Percentiles rank a stretch among this genome's conserved stretches.
Conservation (phyloP, 2,797 vertebrate genomes). For the Lindbergichthys nudifrons region DNA sequence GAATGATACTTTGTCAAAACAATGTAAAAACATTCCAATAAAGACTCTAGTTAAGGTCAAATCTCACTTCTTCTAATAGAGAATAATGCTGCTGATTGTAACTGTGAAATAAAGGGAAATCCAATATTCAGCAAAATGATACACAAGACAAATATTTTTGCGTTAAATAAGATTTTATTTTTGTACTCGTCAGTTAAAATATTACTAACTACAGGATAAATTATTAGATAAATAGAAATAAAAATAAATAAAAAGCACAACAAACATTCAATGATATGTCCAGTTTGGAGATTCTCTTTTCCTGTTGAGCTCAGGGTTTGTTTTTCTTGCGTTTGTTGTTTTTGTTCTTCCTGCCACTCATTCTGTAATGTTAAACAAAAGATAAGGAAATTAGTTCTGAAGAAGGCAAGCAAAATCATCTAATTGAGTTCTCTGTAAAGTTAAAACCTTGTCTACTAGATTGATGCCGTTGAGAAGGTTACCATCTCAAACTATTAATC, state of each 20-base stretch:
- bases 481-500: neutral
- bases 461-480: neutral
- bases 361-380: slow-evolving; percentile 37
- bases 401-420: neutral
- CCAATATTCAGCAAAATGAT: neutral
- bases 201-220: neutral
- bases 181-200: neutral
- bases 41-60: neutral
- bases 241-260: neutral
- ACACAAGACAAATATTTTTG: neutral
- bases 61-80: neutral
- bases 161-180: slow-evolving; percentile 1
- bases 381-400: neutral
- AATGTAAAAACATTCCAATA: neutral
- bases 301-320: neutral
- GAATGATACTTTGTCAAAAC: neutral
- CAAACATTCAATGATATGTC: neutral
- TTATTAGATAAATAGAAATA: slow-evolving; percentile 19
- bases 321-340: slow-evolving; percentile 5
- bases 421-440: neutral
- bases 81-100: neutral
- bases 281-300: neutral
- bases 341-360: slow-evolving; percentile 24
- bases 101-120: slow-evolving; percentile 7
- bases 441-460: neutral